Evolutionary conservation across 2,797 vertebrate species (phyloP).

Genomic region (Hipposideros larvatus): DNA sequence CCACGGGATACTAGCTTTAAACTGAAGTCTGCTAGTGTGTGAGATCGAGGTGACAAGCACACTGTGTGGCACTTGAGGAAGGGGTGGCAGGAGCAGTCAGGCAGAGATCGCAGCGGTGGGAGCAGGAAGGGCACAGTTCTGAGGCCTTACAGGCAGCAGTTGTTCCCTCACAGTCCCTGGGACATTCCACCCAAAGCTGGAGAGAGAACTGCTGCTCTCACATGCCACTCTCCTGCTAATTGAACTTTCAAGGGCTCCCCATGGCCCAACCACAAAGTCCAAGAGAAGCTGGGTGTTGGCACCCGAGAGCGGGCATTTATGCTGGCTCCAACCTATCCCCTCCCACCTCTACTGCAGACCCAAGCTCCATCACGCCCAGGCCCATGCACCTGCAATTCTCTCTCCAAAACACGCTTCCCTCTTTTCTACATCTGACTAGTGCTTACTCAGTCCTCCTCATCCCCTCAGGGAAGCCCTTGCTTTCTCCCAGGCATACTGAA

Average conservation of each 20-base stretch:
- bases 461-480: not conserved
- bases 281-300: not conserved
- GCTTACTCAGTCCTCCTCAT: not conserved
- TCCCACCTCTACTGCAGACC: too few relatives aligned
- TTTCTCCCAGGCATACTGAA: not conserved
- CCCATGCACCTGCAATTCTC: not conserved
- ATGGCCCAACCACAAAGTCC: not conserved
- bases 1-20: not conserved
- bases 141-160: not conserved
- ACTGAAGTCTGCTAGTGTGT: not conserved
- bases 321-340: not conserved
- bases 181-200: not conserved
- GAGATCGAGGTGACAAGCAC: accelerated
- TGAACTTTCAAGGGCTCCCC: not conserved
- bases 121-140: not conserved
- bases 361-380: not conserved
- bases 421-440: not conserved
- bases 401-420: too few relatives aligned
- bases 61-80: not conserved
- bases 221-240: not conserved
- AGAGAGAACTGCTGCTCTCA: not conserved
- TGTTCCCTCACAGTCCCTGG: not conserved
- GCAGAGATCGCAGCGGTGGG: not conserved
- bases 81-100: accelerated
- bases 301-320: accelerated